These are phyloP conservation scores for Platycheirus albimanus DNA, from an alignment of 2,888 invertebrate species.

Conservation along the genomic window DNA sequence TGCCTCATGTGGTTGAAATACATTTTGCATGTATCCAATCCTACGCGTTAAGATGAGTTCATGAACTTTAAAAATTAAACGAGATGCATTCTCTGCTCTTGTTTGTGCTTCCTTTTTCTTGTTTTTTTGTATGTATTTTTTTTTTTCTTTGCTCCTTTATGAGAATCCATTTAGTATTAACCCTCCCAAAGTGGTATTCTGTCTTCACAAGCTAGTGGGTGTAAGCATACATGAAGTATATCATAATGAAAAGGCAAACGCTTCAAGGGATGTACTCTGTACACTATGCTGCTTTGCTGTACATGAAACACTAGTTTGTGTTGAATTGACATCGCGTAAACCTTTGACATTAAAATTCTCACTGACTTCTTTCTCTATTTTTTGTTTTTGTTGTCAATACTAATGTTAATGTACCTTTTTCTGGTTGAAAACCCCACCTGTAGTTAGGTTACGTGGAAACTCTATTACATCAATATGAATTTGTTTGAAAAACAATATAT, in stretches of 20 bases:
- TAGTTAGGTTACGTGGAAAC: slow-evolving; percentile 3
- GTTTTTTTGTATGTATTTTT: not conserved
- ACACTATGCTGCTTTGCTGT: not conserved
- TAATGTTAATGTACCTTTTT: slow-evolving; percentile 8
- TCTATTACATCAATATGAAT: not conserved
- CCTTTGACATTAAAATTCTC: slow-evolving; percentile 39
- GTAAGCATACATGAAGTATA: slow-evolving; percentile 23
- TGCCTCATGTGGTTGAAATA: slow-evolving; percentile 12
- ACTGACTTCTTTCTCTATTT: slow-evolving; percentile 14
- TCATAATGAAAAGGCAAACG: slow-evolving; percentile 29
- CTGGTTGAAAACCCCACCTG: slow-evolving; percentile 16
- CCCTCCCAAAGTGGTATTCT: not conserved
- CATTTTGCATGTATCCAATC: slow-evolving; percentile 6
- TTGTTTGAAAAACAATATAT: too few relatives aligned
- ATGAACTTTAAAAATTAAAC: slow-evolving; percentile 40
- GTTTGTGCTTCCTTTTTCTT: slow-evolving; percentile 3
- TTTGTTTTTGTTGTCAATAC: not conserved
- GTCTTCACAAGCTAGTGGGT: slow-evolving; percentile 21
- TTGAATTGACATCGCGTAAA: slow-evolving; percentile 35
- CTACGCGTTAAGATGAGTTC: slow-evolving; percentile 36
- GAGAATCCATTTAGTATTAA: slow-evolving; percentile 2
- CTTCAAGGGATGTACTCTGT: slow-evolving; percentile 21
- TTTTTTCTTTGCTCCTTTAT: slow-evolving; percentile 4
- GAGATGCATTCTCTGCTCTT: slow-evolving; percentile 25
- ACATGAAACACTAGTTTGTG: slow-evolving; percentile 22